Conservation (phyloP, 2,797 vertebrate genomes). For the Arremon brunneinucha region DNA sequence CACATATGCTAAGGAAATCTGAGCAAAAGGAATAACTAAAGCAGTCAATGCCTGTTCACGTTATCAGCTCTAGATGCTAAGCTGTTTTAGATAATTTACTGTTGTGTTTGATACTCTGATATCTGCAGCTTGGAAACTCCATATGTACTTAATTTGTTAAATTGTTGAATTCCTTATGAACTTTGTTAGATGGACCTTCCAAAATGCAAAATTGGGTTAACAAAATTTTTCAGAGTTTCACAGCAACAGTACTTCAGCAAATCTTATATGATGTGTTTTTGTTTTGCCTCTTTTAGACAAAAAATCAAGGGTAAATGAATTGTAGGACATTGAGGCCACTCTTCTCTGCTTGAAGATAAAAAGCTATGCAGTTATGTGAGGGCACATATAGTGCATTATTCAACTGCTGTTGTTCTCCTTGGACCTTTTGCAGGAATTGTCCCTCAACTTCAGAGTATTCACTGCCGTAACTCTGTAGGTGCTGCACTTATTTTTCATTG, state of each 20-base stretch:
- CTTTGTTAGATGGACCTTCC: background rate
- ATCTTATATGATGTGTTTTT: background rate
- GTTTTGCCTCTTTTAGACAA: background rate
- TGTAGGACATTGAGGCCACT: background rate
- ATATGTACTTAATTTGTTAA: background rate
- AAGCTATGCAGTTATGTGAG: background rate
- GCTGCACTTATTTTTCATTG: background rate
- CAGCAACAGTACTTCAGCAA: background rate
- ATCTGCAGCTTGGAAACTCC: background rate
- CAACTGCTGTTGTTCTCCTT: background rate
- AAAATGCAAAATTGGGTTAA: background rate
- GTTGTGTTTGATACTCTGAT: background rate
- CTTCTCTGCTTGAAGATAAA: background rate
- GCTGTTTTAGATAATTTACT: background rate
- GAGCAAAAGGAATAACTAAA: conserved; percentile 2
- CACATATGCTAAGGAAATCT: background rate
- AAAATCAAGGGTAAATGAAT: background rate
- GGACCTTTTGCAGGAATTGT: background rate
- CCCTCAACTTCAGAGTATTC: background rate
- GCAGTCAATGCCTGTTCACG: background rate
- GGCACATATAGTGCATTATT: background rate
- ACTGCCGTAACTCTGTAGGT: background rate
- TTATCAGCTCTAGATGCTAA: background rate
- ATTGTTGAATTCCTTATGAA: background rate
- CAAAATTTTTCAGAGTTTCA: background rate